Conservation (phyloP, 2,797 vertebrate species). For the Sus cebifrons region DNA sequence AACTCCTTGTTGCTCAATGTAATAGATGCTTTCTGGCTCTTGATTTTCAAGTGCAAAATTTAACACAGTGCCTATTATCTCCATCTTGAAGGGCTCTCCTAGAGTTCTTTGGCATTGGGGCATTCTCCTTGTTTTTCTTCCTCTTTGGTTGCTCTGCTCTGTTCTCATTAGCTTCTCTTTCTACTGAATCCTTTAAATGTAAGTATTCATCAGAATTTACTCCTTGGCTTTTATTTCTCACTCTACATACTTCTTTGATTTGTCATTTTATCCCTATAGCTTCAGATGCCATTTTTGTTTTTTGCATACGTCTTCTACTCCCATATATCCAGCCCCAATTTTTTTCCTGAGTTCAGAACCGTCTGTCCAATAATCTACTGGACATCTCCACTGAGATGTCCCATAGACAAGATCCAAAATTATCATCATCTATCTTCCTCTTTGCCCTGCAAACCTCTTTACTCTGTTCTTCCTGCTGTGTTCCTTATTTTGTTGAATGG, state of each 20-base stretch:
- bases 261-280: neutral
- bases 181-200: neutral
- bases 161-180: conserved; percentile 33
- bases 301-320: neutral
- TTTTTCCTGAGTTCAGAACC: neutral
- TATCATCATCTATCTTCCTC: neutral
- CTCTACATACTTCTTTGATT: neutral
- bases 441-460: neutral
- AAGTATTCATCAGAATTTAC: neutral
- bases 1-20: neutral
- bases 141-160: neutral
- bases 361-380: neutral
- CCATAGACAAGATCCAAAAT: neutral
- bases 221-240: conserved; percentile 24
- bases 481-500: neutral
- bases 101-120: neutral
- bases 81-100: neutral
- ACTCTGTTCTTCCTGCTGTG: neutral
- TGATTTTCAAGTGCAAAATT: conserved; percentile 16
- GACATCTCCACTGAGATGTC: neutral
- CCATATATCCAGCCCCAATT: neutral
- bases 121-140: neutral
- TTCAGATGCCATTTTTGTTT: conserved; percentile 15
- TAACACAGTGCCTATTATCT: neutral
- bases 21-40: neutral